These are phyloP conservation scores for Tachystola acroxantha DNA, from an alignment of 2,888 invertebrate species.

Conservation along the genomic window DNA sequence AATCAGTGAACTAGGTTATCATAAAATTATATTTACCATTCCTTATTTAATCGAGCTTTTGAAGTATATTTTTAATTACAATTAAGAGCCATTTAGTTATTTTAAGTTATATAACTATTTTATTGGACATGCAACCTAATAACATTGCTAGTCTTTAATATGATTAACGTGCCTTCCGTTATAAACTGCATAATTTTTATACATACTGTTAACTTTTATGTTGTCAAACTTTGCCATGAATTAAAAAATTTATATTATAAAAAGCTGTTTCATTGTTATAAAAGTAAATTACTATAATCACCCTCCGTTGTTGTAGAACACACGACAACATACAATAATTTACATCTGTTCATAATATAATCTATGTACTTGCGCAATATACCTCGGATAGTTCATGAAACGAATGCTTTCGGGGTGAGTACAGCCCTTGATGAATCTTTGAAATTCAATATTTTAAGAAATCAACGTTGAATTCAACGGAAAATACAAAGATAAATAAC, in stretches of 20 bases:
- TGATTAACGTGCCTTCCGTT: slow-evolving; percentile 47
- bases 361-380: no score
- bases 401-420: no score
- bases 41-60: slow-evolving; percentile 40
- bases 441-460: no score
- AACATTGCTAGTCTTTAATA: slow-evolving; percentile 54
- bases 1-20: slow-evolving; percentile 44
- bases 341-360: no score
- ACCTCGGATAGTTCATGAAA: no score
- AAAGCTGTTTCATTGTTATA: slow-evolving; percentile 21
- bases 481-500: no score
- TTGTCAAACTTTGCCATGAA: slow-evolving; percentile 68
- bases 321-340: no score
- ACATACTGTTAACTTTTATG: slow-evolving; percentile 21
- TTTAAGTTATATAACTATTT: slow-evolving; percentile 26
- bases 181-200: slow-evolving; percentile 19
- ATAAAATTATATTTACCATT: slow-evolving; percentile 22
- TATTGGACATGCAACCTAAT: slow-evolving; percentile 39
- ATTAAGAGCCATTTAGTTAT: slow-evolving; percentile 22
- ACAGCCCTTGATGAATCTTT: no score
- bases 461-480: no score
- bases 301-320: no score
- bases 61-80: slow-evolving; percentile 17
- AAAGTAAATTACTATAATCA: no score
- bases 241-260: slow-evolving; percentile 43